phyloP scores from a whole-genome alignment of 2,797 vertebrate species.

The Falco biarmicus region DNA sequence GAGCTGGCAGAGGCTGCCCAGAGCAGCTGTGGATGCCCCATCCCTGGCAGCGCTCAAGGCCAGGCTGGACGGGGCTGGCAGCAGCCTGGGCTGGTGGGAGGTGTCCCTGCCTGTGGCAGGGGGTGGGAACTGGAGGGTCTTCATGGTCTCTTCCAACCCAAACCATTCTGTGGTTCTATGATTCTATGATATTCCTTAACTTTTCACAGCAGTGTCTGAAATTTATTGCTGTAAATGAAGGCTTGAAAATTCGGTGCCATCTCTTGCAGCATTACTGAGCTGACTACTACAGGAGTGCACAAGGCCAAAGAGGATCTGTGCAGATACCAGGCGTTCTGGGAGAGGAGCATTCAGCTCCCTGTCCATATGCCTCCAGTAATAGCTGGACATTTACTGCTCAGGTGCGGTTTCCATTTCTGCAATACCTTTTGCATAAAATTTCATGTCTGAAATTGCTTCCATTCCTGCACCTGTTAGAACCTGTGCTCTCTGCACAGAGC shows the following conservation, averaged over 20 bases:
- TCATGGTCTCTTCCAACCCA: too few relatives aligned
- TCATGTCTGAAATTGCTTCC: neutral
- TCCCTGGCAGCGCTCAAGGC: too few relatives aligned
- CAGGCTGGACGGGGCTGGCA: too few relatives aligned
- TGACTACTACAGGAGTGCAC: fast-evolving
- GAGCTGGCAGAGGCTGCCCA: too few relatives aligned
- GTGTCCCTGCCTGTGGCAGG: too few relatives aligned
- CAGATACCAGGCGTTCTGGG: neutral
- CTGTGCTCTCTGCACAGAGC: neutral
- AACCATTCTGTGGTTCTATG: too few relatives aligned
- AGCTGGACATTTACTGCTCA: neutral
- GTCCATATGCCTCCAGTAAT: neutral
- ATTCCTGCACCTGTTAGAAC: neutral
- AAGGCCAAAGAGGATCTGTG: neutral
- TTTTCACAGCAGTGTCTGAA: neutral
- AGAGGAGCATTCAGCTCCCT: neutral
- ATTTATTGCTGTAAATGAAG: neutral
- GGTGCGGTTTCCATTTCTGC: neutral
- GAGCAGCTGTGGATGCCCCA: too few relatives aligned
- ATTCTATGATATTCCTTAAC: neutral
- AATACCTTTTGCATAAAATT: neutral
- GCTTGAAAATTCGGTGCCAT: neutral
- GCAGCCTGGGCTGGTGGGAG: too few relatives aligned
- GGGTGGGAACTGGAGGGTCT: too few relatives aligned
- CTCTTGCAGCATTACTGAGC: fast-evolving